Evolutionary conservation across 2,888 invertebrate species (phyloP).

Genomic region (Drosophila meridiana): DNA sequence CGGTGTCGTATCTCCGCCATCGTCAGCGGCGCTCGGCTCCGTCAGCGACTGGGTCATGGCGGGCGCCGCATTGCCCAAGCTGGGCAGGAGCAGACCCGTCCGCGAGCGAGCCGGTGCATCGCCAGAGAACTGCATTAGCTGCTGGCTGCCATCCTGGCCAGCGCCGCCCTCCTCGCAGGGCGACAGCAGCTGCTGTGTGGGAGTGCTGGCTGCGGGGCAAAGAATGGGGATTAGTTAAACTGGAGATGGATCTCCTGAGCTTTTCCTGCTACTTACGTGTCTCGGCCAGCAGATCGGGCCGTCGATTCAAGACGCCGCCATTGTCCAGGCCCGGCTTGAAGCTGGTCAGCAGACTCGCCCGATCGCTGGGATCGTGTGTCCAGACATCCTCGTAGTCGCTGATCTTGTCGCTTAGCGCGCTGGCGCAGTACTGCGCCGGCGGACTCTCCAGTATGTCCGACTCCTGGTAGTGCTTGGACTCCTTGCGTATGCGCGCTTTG

Average conservation of each 20-base stretch:
- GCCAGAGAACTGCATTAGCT: constrained; percentile 78
- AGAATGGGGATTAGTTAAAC: neutral
- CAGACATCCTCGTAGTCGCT: constrained; percentile 98
- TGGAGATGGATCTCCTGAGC: neutral
- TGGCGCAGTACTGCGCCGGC: constrained; percentile 93
- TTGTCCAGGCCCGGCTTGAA: constrained; percentile 81
- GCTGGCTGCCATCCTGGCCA: constrained; percentile 64
- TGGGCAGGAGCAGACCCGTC: constrained; percentile 80
- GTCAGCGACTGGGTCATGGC: constrained; percentile 74
- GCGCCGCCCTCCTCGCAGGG: constrained; percentile 82
- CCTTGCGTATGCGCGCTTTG: constrained; percentile 87
- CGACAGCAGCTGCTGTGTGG: constrained; percentile 86
- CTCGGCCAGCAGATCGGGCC: constrained; percentile 88
- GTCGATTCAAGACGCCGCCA: constrained; percentile 75
- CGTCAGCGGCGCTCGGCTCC: constrained; percentile 64
- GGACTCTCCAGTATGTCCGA: constrained; percentile 94
- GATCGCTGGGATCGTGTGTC: constrained; percentile 88
- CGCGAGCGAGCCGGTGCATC: constrained; percentile 81
- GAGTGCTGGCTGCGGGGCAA: constrained; percentile 85
- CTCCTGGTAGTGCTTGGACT: constrained; percentile 90
- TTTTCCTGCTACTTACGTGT: constrained; percentile 83
- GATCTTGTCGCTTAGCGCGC: constrained; percentile 95
- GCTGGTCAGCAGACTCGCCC: constrained; percentile 86
- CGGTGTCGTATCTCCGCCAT: constrained; percentile 82
- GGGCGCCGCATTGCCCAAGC: constrained; percentile 21